Evolutionary conservation across 1,140 invertebrate genomes (phyloP), one percentile per base, ranked within the genome.

Genomic region (Drosophila nigromelanica): DNA sequence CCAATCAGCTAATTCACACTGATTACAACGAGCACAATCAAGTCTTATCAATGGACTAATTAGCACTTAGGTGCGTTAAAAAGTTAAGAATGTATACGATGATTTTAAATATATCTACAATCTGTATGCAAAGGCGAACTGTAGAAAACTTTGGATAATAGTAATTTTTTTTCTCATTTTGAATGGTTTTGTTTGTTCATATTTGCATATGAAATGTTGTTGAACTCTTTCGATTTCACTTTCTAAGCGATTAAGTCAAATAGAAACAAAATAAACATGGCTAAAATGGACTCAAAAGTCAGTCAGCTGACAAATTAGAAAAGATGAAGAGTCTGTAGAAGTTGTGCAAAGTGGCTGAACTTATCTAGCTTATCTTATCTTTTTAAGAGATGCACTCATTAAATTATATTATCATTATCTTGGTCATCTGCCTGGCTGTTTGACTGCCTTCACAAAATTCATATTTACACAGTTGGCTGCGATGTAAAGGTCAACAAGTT

Each of bases 401-500:
- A 55, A 11, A 42, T 59, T 11, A 45, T 15, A 45, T 30, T 48
- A 18, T 56, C 43, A 5, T 30, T 43, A 40, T 66, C 51, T 70
- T 54, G 50, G 37, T 45, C 55, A 40, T 72, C 69, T 50, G 69
- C 55, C 58, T 62, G 51, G 63, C 40, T 8, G 78, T 68, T 76
- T 73, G 78, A 76, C 79, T 59, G 56, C 79, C 73, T 76, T 83
- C 60, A 63, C 21, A 52, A 60, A 15, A 47, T n/a, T 30, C 21
- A 56, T 30, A 56, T 83, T 79, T 83, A 83, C 68, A 73, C 72
- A 62, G 77, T 64, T 85, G 69, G 60, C 27, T 48, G 40, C 10
- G 33, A n/a, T 76, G 77, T 85, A 85, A 85, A 85, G 81, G 81
- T 85, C 81, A 85, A 85, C 81, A 43, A 75, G 81, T 85, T 85